Conservation (phyloP, 2,888 invertebrate genomes). For the Pyrocoelia pectoralis region DNA sequence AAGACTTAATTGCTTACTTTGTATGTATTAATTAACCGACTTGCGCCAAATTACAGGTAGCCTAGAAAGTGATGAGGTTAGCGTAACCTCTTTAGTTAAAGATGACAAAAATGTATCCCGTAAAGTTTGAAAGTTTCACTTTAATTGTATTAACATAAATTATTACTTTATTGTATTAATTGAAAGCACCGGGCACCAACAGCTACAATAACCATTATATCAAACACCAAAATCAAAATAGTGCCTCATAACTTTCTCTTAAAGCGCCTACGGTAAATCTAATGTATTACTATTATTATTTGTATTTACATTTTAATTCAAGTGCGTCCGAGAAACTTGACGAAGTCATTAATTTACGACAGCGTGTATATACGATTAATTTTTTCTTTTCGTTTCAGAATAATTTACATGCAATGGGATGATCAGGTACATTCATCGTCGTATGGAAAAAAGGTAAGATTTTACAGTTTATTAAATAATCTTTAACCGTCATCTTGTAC, state of each 20-base stretch:
- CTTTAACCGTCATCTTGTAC: too few relatives aligned
- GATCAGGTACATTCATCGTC: slow-evolving; percentile 12
- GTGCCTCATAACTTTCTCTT: slow-evolving; percentile 51
- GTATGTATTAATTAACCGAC: too few relatives aligned
- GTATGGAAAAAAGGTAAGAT: slow-evolving; percentile 6
- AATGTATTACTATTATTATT: slow-evolving; percentile 41
- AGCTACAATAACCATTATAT: slow-evolving; percentile 25
- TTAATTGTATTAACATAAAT: not conserved
- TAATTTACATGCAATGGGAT: slow-evolving; percentile 32
- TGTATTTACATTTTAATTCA: slow-evolving; percentile 27
- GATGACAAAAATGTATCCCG: not conserved
- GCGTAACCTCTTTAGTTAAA: too few relatives aligned
- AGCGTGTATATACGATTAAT: not conserved
- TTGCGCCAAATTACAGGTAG: too few relatives aligned
- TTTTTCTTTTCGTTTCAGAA: slow-evolving; percentile 24
- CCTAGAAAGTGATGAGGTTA: too few relatives aligned
- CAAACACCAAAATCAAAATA: slow-evolving; percentile 47
- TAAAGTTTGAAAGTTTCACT: not conserved
- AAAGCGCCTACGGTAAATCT: slow-evolving; percentile 46
- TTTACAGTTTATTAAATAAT: not conserved
- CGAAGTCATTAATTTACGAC: slow-evolving; percentile 26
- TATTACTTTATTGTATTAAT: not conserved
- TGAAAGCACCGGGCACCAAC: slow-evolving; percentile 21
- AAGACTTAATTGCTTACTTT: too few relatives aligned
- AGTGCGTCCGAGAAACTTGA: slow-evolving; percentile 16